These are phyloP conservation scores for Hydriomena furcata DNA, from an alignment of 2,888 invertebrate species.

Conservation along the genomic window DNA sequence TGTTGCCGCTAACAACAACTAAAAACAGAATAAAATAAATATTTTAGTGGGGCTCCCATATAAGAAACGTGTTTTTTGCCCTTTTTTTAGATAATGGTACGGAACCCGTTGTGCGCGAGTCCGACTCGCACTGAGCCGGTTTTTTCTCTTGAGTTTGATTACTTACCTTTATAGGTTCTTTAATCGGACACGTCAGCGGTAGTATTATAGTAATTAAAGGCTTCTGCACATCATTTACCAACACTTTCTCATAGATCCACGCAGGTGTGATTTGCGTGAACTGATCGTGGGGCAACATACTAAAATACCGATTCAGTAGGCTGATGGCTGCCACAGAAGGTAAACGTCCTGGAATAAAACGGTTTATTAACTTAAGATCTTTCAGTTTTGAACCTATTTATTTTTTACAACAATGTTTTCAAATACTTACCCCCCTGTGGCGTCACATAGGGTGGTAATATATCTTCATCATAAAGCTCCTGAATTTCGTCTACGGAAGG, in stretches of 20 bases:
- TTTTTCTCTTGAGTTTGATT: too few species aligned
- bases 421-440: constrained; percentile 53
- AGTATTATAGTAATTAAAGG: constrained; percentile 84
- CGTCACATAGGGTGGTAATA: constrained; percentile 78
- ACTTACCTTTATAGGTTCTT: constrained; percentile 86
- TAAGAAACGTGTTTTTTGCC: too few species aligned
- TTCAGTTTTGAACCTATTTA: too few species aligned
- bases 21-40: too few species aligned
- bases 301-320: constrained; percentile 92
- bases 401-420: too few species aligned
- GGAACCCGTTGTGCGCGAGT: too few species aligned
- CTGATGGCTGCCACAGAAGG: constrained; percentile 85
- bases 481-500: constrained; percentile 81
- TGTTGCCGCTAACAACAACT: too few species aligned
- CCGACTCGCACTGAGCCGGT: too few species aligned
- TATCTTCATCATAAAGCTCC: constrained; percentile 77
- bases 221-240: neutral
- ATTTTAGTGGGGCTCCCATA: too few species aligned
- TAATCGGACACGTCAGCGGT: constrained; percentile 91
- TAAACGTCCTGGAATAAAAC: constrained; percentile 59
- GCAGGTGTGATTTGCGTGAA: constrained; percentile 84
- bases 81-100: too few species aligned
- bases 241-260: constrained; percentile 59
- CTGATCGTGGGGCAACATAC: constrained; percentile 89
- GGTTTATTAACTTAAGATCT: too few species aligned